These are phyloP conservation scores for Drosophila pseudoobscura DNA, from an alignment of 1,140 invertebrate species.

Conservation along the genomic window DNA sequence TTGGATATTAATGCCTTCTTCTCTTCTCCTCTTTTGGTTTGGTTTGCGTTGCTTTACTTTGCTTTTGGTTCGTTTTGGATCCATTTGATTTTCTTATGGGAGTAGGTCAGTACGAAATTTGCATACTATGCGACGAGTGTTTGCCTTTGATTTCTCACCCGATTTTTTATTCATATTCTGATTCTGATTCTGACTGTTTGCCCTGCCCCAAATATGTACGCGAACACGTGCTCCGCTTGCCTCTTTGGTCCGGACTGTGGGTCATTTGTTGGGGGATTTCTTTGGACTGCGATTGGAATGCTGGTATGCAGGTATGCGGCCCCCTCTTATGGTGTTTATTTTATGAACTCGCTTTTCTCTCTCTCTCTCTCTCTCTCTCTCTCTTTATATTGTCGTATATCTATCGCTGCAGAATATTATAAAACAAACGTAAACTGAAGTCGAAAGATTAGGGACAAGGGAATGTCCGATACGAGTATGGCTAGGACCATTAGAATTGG, in stretches of 20 bases:
- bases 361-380: too few species aligned
- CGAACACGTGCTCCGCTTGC: constrained; percentile 28
- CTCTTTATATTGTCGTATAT: neutral
- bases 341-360: neutral
- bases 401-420: constrained; percentile 29
- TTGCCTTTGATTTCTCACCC: constrained; percentile 75
- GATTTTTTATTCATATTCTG: constrained; percentile 76
- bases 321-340: constrained; percentile 2
- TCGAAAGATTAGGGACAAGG: too few species aligned
- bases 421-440: constrained; percentile 27
- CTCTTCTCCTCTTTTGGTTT: constrained; percentile 22
- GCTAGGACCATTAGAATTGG: neutral
- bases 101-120: constrained; percentile 82
- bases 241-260: constrained; percentile 36
- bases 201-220: constrained; percentile 43
- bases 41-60: neutral
- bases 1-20: constrained; percentile 39
- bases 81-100: constrained; percentile 76
- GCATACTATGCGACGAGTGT: constrained; percentile 53
- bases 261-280: constrained; percentile 48
- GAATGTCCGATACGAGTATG: neutral
- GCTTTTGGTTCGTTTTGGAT: constrained; percentile 49
- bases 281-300: neutral
- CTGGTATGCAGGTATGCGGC: too few species aligned
- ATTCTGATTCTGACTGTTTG: constrained; percentile 38